Base-by-base conservation (phyloP, 2,797 vertebrate genomes). In the Lutjanus campechanus region DNA sequence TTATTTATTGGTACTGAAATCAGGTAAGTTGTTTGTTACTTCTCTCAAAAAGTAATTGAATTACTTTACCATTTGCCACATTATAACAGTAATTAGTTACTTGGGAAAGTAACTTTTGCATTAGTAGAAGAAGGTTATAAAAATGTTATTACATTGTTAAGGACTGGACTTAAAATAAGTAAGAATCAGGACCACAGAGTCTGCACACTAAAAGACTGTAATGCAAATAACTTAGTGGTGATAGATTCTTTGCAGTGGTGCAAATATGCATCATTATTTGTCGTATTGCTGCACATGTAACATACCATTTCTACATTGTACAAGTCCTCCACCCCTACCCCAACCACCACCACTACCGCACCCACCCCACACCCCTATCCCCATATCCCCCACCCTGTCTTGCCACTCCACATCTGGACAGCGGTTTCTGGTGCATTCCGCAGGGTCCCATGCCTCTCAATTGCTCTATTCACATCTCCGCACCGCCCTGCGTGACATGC, bases 391-490 rank as follows among this genome's bases (percentile, higher is more conserved):
- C 65, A 65, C 62, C 74, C 85, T 83, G 87, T 90, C 87, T 77
- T 78, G 85, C 85, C 16, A 70, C 87, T 90, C 88, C 91, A 93
- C 95, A 95, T 93, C 95, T 93, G 95, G 92, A 93, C 76, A 85
- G 93, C 72, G 67, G 91, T 86, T 91, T 93, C 85, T 79, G 75
- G 79, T 72, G 73, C 83, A 91, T 94, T 93, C 90, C 74, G 0
- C 62, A 9, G 83, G 86, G 85, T 89, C 83, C 44, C 81, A 43
- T 55, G 53, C 77, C 51, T 25, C 69, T 84, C 81, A 95, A 90
- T 92, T 43, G 64, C 71, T 86, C 82, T 68, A 92, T 93, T 94
- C 93, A 93, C 85, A 81, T 81, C 73, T 29, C 81, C 54, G 77
- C 29, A 5, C 58, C 15, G 22, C 79, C 78, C 85, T 36, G 79